phyloP scores from a whole-genome alignment of 2,113 vertebrate species.

The Eulacestoma nigropectus region DNA sequence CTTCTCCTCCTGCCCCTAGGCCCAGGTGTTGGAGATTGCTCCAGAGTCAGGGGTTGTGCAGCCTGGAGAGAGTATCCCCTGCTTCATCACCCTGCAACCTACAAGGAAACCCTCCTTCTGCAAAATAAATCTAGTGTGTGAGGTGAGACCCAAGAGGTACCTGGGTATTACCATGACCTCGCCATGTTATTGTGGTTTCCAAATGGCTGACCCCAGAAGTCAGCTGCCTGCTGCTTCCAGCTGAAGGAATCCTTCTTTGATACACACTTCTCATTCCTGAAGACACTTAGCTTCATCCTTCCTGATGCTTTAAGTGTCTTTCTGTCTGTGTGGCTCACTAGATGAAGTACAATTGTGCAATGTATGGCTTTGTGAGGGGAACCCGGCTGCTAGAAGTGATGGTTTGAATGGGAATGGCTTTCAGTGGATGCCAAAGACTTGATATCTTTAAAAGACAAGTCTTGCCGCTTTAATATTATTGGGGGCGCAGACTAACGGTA shows the following conservation, averaged over 20 bases:
- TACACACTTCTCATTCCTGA: neutral
- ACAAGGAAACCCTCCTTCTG: constrained; percentile 72
- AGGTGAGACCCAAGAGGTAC: constrained; percentile 73
- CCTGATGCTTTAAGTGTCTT: neutral
- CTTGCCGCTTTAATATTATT: neutral
- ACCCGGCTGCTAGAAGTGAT: neutral
- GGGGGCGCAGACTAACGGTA: neutral
- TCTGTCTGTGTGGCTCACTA: neutral
- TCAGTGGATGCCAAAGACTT: neutral
- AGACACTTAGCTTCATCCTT: neutral
- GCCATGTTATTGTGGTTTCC: neutral
- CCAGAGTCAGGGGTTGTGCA: constrained; percentile 75
- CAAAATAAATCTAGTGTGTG: constrained; percentile 80
- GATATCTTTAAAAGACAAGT: neutral
- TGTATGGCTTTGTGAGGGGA: neutral
- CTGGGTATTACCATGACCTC: neutral
- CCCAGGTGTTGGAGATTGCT: constrained; percentile 71
- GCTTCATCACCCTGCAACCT: constrained; percentile 77
- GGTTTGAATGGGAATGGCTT: neutral
- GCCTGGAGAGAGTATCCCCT: constrained; percentile 74
- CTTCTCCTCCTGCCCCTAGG: fast-evolving
- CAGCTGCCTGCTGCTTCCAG: neutral
- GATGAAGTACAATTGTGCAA: neutral
- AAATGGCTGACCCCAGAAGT: neutral
- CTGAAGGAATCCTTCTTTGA: neutral